A percentile compares a stretch with the other conserved stretches of the same genome.
phyloP scores from a whole-genome alignment of 2,113 vertebrate genomes.

The Halichoerus grypus region DNA sequence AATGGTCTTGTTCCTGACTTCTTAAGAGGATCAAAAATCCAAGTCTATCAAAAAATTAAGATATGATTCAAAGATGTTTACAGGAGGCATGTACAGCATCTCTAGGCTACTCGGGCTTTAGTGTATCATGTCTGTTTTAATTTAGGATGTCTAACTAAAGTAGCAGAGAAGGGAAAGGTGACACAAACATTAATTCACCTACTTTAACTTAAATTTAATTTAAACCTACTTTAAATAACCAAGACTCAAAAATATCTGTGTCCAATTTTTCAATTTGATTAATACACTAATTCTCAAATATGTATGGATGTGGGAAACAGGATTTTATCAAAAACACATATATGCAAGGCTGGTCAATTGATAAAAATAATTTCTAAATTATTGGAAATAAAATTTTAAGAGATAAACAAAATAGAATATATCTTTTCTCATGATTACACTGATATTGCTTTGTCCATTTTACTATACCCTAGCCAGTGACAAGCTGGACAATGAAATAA shows the following conservation, averaged over 20 bases:
- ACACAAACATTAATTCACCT: neutral
- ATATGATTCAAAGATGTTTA: neutral
- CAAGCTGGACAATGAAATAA: neutral
- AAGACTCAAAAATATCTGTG: neutral
- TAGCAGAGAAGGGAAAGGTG: neutral
- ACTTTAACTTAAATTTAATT: neutral
- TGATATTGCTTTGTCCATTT: neutral
- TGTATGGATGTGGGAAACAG: neutral
- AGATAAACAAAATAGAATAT: neutral
- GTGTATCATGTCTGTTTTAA: neutral
- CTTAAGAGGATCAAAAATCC: neutral
- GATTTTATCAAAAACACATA: conserved; percentile 12
- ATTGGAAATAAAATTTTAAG: neutral
- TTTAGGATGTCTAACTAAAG: conserved; percentile 37
- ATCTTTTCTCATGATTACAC: neutral
- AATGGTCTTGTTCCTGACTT: neutral
- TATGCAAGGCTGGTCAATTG: neutral
- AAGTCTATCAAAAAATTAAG: conserved; percentile 56
- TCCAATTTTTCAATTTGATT: neutral
- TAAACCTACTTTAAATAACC: conserved; percentile 47
- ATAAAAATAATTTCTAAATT: conserved; percentile 43
- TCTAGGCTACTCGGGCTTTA: neutral
- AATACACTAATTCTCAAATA: neutral
- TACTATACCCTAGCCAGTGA: neutral
- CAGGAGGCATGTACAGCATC: neutral